Evolutionary conservation across 2,113 vertebrate species (phyloP).

Genomic region (Podiceps cristatus): DNA sequence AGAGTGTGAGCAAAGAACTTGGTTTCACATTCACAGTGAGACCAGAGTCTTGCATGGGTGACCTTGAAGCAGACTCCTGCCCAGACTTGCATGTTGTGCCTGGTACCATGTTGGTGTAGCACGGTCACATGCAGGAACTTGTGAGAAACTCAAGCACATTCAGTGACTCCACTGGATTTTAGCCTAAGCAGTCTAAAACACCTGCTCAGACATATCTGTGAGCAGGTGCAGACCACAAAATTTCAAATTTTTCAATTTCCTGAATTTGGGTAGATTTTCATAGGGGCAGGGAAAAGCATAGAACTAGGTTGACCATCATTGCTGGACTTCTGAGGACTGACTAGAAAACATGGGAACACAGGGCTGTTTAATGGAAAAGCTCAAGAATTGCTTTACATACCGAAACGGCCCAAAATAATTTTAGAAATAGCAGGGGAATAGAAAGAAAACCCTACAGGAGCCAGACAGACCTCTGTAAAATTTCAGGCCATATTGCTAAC

Average conservation of each 20-base stretch:
- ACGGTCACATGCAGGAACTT: neutral
- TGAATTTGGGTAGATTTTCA: neutral
- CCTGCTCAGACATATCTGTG: neutral
- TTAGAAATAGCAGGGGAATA: neutral
- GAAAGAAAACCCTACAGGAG: neutral
- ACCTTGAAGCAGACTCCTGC: neutral
- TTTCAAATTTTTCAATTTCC: neutral
- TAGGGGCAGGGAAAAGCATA: neutral
- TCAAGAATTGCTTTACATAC: neutral
- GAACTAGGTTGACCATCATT: neutral
- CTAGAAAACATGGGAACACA: neutral
- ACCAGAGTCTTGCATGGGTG: neutral
- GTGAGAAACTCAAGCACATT: neutral
- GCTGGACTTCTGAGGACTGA: neutral
- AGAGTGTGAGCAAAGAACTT: neutral
- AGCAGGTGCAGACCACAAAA: neutral
- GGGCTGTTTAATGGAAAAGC: neutral
- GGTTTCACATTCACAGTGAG: neutral
- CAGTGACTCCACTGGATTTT: neutral
- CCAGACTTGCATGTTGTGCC: neutral
- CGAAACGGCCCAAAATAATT: neutral
- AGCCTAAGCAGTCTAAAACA: neutral
- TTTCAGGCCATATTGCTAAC: neutral
- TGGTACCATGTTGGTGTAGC: neutral
- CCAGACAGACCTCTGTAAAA: neutral